phyloP scores from a whole-genome alignment of 2,797 vertebrate genomes.

The Danio choprae region DNA sequence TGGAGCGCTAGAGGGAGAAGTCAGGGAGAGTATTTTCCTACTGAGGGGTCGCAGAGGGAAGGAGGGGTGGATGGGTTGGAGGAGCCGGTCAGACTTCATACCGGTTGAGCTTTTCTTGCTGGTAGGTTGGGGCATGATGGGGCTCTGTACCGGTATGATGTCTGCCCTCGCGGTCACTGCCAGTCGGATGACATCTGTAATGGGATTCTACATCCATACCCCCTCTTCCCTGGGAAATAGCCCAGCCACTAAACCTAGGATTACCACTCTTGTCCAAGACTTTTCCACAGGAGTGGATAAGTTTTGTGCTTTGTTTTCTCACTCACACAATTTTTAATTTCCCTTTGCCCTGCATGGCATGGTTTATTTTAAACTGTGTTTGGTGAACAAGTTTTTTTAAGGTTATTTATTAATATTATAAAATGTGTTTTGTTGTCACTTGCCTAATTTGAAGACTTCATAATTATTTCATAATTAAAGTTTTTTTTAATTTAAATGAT shows the following conservation, averaged over 20 bases:
- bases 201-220: constrained; percentile 69
- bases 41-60: constrained; percentile 36
- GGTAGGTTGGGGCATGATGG: constrained; percentile 51
- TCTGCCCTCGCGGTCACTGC: constrained; percentile 67
- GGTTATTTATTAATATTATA: background rate
- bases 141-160: constrained; percentile 59
- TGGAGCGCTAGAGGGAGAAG: constrained; percentile 29
- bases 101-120: constrained; percentile 31
- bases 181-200: constrained; percentile 79
- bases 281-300: constrained; percentile 37
- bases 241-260: constrained; percentile 47
- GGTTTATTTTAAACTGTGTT: background rate
- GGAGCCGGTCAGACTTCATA: constrained; percentile 47
- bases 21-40: constrained; percentile 47
- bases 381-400: background rate
- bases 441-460: background rate
- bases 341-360: background rate
- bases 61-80: constrained; percentile 35
- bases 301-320: constrained; percentile 36
- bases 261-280: constrained; percentile 51
- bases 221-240: constrained; percentile 56
- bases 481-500: background rate
- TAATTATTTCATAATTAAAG: background rate
- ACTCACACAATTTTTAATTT: background rate
- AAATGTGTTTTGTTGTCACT: background rate